These are phyloP conservation scores for Menidia menidia DNA, from an alignment of 2,797 vertebrate species.

Conservation along the genomic window DNA sequence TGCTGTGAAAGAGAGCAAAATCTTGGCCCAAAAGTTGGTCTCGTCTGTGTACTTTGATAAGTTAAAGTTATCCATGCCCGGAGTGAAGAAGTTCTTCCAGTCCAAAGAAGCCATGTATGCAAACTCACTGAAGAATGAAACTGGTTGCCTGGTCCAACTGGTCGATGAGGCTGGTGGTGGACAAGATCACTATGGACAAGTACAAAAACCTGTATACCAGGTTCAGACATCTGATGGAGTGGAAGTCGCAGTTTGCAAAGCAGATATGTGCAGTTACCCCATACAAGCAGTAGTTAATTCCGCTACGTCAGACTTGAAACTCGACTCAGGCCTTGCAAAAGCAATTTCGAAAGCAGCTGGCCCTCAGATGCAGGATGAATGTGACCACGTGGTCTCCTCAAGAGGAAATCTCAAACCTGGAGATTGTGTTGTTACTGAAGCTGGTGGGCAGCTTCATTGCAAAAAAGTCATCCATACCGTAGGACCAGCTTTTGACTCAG, in stretches of 20 bases:
- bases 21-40: slow-evolving; percentile 50
- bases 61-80: slow-evolving; percentile 78
- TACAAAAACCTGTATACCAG: slow-evolving; percentile 29
- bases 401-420: slow-evolving; percentile 65
- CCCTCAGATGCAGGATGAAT: slow-evolving; percentile 81
- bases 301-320: slow-evolving; percentile 73
- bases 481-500: slow-evolving; percentile 76
- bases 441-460: slow-evolving; percentile 84
- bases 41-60: slow-evolving; percentile 66
- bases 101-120: slow-evolving; percentile 67
- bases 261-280: slow-evolving; percentile 80
- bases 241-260: slow-evolving; percentile 78
- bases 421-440: slow-evolving; percentile 63
- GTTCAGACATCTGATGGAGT: slow-evolving; percentile 73
- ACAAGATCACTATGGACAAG: neutral
- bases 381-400: slow-evolving; percentile 64
- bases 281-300: slow-evolving; percentile 85
- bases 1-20: slow-evolving; percentile 63
- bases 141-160: slow-evolving; percentile 82
- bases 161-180: slow-evolving; percentile 48
- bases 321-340: slow-evolving; percentile 72
- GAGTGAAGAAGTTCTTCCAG: slow-evolving; percentile 82
- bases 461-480: slow-evolving; percentile 86
- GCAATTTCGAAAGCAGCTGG: slow-evolving; percentile 84
- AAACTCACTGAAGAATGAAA: slow-evolving; percentile 48